phyloP scores from a whole-genome alignment of 2,888 invertebrate genomes.

The Thysanoteuthis rhombus region DNA sequence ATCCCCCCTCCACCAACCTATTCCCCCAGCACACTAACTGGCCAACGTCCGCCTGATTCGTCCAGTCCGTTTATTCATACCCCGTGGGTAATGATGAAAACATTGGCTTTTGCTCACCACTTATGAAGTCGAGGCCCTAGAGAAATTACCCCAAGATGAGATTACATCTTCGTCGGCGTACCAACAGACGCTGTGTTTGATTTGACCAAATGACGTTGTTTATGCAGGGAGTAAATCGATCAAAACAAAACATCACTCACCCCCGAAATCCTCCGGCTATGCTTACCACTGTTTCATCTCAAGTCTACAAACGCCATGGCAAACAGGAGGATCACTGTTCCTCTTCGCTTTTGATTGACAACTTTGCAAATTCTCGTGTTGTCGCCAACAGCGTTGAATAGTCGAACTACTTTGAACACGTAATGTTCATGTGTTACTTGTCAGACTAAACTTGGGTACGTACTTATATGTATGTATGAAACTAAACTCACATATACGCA shows the following conservation, averaged over 20 bases:
- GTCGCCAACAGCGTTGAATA: not conserved
- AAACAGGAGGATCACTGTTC: not conserved
- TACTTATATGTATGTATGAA: no score
- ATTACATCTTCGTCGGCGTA: not conserved
- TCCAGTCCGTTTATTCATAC: not conserved
- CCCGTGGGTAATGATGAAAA: conserved; percentile 12
- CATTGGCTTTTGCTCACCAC: not conserved
- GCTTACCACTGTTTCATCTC: not conserved
- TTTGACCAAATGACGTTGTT: not conserved
- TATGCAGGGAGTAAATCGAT: not conserved
- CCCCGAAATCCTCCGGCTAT: not conserved
- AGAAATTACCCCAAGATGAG: not conserved
- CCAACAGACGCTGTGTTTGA: not conserved
- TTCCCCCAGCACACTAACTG: not conserved
- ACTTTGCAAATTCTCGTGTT: not conserved
- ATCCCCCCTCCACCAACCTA: no score
- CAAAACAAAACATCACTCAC: not conserved
- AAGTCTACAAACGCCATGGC: not conserved
- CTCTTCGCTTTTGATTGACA: not conserved
- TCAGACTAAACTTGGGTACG: not conserved
- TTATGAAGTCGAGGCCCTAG: not conserved
- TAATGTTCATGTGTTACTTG: not conserved
- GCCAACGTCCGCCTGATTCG: not conserved
- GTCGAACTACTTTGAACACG: not conserved
- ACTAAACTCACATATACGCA: not conserved